phyloP scores from a whole-genome alignment of 2,797 vertebrate genomes.

The Xiphophorus birchmanni region DNA sequence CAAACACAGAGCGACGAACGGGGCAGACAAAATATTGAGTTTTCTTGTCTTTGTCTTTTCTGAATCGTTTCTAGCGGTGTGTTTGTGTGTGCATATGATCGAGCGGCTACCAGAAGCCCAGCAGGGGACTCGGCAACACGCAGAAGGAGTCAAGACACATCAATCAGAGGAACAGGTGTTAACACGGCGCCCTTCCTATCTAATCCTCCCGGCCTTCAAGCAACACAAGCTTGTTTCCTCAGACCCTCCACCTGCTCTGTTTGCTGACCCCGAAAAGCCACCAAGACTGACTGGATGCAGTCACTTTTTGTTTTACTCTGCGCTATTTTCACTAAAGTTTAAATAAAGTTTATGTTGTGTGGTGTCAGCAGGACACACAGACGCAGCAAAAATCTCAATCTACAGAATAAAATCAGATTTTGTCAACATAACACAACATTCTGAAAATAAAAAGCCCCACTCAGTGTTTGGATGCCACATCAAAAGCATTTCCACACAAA shows the following conservation, averaged over 20 bases:
- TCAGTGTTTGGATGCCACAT: slow-evolving; percentile 16
- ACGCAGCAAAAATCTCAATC: not conserved
- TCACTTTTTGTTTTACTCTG: slow-evolving; percentile 7
- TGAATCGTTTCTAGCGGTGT: slow-evolving; percentile 21
- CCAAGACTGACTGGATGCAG: slow-evolving; percentile 16
- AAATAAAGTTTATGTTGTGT: not conserved
- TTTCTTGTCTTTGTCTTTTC: slow-evolving; percentile 31
- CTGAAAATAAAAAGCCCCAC: not conserved
- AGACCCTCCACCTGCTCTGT: slow-evolving; percentile 50
- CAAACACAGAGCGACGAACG: slow-evolving; percentile 15
- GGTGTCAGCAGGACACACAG: not conserved
- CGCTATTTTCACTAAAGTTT: not conserved
- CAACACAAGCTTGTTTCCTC: slow-evolving; percentile 37
- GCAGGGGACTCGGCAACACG: slow-evolving; percentile 37
- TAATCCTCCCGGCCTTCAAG: slow-evolving; percentile 44
- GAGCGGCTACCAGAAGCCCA: slow-evolving; percentile 35
- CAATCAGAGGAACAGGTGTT: slow-evolving; percentile 66
- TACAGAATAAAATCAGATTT: slow-evolving; percentile 11
- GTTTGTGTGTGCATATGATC: slow-evolving; percentile 5
- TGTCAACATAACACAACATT: not conserved
- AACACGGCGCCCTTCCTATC: slow-evolving; percentile 32
- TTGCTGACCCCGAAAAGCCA: slow-evolving; percentile 54
- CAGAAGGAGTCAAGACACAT: slow-evolving; percentile 57
- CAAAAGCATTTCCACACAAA: slow-evolving; percentile 16
- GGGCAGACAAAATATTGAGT: slow-evolving; percentile 8